These are phyloP conservation scores for Enoplosus armatus DNA, from an alignment of 2,797 vertebrate genomes.

Conservation along the genomic window DNA sequence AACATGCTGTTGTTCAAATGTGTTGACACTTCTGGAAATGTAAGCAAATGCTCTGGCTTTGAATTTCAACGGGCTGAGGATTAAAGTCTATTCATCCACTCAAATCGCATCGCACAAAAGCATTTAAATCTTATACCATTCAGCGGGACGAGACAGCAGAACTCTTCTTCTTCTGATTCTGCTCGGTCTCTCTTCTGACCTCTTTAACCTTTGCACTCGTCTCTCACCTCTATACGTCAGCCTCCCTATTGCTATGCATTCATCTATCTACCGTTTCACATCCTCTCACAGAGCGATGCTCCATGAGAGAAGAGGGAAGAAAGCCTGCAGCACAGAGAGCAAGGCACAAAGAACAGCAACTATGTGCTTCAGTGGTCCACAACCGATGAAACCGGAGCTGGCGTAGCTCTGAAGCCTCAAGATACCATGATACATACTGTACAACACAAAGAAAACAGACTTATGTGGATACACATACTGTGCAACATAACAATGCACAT, in stretches of 20 bases:
- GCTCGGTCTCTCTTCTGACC: slow-evolving; percentile 52
- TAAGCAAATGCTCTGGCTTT: slow-evolving; percentile 72
- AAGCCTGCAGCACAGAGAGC: slow-evolving; percentile 63
- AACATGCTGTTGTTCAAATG: slow-evolving; percentile 75
- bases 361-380: slow-evolving; percentile 85
- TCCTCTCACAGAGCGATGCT: slow-evolving; percentile 45
- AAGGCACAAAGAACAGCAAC: slow-evolving; percentile 83
- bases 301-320: slow-evolving; percentile 33
- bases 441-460: slow-evolving; percentile 42
- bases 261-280: slow-evolving; percentile 34
- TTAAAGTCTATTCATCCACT: slow-evolving; percentile 76
- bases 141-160: slow-evolving; percentile 47
- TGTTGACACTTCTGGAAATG: slow-evolving; percentile 77
- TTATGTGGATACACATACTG: slow-evolving; percentile 3
- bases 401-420: slow-evolving; percentile 66
- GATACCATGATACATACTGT: slow-evolving; percentile 62
- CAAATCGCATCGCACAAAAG: slow-evolving; percentile 64
- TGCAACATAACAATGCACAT: not conserved
- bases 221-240: slow-evolving; percentile 52
- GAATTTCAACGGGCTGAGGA: slow-evolving; percentile 72
- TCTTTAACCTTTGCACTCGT: slow-evolving; percentile 58
- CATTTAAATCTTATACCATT: slow-evolving; percentile 51
- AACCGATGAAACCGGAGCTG: slow-evolving; percentile 74
- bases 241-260: slow-evolving; percentile 27
- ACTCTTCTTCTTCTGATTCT: slow-evolving; percentile 37